Conservation (phyloP, 1,140 invertebrate species). For the Bombus impatiens region DNA sequence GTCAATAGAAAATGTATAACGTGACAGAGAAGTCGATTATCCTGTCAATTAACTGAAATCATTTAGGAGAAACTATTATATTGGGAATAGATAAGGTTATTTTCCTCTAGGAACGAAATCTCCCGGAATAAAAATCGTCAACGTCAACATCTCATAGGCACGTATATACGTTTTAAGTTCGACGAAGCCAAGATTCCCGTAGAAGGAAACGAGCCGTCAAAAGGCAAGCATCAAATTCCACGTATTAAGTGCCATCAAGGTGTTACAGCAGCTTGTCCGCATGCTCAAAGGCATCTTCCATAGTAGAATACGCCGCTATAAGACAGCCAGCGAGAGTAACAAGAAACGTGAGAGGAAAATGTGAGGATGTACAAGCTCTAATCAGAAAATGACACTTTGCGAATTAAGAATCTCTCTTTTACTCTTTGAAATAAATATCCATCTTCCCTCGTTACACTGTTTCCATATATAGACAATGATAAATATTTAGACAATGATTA, state of each 20-base stretch:
- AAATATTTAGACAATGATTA: too few species aligned
- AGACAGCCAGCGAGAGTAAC: not conserved
- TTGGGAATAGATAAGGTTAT: not conserved
- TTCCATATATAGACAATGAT: too few species aligned
- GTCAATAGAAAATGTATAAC: too few species aligned
- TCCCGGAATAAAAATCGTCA: not conserved
- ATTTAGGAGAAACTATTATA: too few species aligned
- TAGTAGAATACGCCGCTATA: not conserved
- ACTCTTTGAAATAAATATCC: not conserved
- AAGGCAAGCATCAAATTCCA: slow-evolving; percentile 5
- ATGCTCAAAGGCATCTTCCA: not conserved
- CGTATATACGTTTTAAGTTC: too few species aligned
- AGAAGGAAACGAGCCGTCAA: not conserved
- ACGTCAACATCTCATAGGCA: not conserved
- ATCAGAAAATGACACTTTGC: not conserved
- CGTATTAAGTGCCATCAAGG: slow-evolving; percentile 30
- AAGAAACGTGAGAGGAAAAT: not conserved
- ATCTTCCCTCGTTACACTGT: not conserved
- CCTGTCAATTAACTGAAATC: slow-evolving; percentile 5
- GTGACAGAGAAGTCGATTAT: not conserved
- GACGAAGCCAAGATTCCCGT: not conserved
- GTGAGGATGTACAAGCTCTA: not conserved
- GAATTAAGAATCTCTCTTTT: not conserved
- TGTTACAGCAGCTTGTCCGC: not conserved
- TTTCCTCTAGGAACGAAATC: not conserved